Evolutionary conservation across 2,888 invertebrate genomes (phyloP).

Genomic region (Tetheella fluctuosa): DNA sequence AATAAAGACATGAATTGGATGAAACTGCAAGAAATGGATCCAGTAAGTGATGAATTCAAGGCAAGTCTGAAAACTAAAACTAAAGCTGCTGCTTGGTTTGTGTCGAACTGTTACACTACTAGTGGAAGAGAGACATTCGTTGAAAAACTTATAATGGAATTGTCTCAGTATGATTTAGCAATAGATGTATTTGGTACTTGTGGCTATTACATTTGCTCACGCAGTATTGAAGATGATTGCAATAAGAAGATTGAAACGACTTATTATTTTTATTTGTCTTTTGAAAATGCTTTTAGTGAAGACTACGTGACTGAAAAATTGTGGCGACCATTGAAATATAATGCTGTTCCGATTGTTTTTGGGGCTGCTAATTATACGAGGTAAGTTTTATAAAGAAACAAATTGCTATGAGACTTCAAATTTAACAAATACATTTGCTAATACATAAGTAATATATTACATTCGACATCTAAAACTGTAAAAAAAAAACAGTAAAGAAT

Average conservation of each 20-base stretch:
- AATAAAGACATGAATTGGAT: constrained; percentile 50
- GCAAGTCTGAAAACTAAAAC: constrained; percentile 45
- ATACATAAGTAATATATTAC: too few species aligned
- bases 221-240: constrained; percentile 40
- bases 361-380: constrained; percentile 69
- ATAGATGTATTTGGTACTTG: constrained; percentile 59
- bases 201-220: constrained; percentile 45
- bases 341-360: constrained; percentile 62
- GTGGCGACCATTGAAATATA: constrained; percentile 50
- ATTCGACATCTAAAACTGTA: too few species aligned
- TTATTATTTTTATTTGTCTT: constrained; percentile 66
- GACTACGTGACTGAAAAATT: constrained; percentile 72
- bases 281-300: constrained; percentile 61
- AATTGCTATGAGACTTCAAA: too few species aligned
- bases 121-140: constrained; percentile 45
- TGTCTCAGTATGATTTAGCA: constrained; percentile 39
- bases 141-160: constrained; percentile 34
- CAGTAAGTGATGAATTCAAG: constrained; percentile 42
- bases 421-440: too few species aligned
- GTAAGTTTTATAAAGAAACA: constrained; percentile 40
- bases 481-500: too few species aligned
- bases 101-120: constrained; percentile 51
- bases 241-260: constrained; percentile 43
- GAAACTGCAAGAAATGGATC: constrained; percentile 43
- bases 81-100: constrained; percentile 62